phyloP scores from a whole-genome alignment of 2,888 invertebrate species.

The Amblyjoppa proteus region DNA sequence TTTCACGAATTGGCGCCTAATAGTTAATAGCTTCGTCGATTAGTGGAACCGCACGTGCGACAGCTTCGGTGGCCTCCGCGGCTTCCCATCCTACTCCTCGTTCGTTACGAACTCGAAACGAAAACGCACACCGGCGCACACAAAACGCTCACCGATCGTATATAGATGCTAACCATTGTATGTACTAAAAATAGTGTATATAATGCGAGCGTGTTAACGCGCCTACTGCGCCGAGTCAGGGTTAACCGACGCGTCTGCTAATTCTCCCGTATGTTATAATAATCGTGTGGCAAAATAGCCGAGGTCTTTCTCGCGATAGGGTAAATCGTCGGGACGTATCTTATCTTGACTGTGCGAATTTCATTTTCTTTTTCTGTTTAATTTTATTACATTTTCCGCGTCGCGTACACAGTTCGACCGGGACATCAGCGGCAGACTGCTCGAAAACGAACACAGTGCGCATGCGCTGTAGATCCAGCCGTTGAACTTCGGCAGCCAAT shows the following conservation, averaged over 20 bases:
- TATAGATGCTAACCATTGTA: conserved; percentile 25
- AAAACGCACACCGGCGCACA: background rate
- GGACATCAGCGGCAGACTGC: background rate
- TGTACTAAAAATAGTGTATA: conserved; percentile 9
- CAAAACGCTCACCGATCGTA: background rate
- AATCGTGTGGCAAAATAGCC: conserved; percentile 22
- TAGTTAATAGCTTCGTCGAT: conserved; percentile 62
- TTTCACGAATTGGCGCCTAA: conserved; percentile 42
- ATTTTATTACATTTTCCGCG: background rate
- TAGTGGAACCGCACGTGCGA: conserved; percentile 42
- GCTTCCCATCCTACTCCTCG: conserved; percentile 20
- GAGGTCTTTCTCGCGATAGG: conserved; percentile 52
- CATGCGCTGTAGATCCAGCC: conserved; percentile 32
- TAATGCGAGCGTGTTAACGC: conserved; percentile 33
- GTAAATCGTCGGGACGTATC: conserved; percentile 25
- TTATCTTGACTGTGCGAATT: background rate
- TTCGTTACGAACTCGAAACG: conserved; percentile 26
- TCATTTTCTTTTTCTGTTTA: background rate
- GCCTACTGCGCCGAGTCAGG: conserved; percentile 48
- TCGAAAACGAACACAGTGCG: conserved; percentile 9
- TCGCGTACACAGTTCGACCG: background rate
- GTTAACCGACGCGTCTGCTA: conserved; percentile 56
- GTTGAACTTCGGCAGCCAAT: conserved; percentile 14
- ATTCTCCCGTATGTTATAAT: conserved; percentile 43
- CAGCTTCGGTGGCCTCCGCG: conserved; percentile 41